Evolutionary conservation across 2,113 vertebrate genomes (phyloP), one percentile per base, ranked within the genome.

Genomic region (Monarcha castaneiventris): DNA sequence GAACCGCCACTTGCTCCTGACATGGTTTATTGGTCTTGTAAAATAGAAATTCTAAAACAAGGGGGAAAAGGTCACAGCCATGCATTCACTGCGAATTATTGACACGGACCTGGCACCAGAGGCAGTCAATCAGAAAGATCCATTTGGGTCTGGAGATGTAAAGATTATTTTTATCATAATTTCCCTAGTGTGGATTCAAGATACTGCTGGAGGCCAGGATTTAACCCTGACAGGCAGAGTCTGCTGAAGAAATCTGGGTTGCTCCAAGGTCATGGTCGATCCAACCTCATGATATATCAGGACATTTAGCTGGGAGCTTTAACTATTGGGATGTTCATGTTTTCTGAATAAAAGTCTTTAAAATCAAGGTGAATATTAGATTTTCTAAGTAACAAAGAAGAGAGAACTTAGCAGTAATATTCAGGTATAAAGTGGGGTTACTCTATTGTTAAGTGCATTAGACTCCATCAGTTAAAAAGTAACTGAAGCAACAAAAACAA

Each of bases 91-190:
- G 80, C 33, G 5, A 94, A 76, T 96, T 97, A 96, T 82, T 91
- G 91, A 97, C 86, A 91, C 0, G 0, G 79, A 44, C 67, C 68
- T 90, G 88, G 77, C 77, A 64, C 81, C 62, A 89, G 56, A 92
- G 64, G 63, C 83, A 96, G 80, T 93, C 89, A 84, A 87, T 94
- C 95, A 91, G 89, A 94, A 94, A 96, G 89, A 90, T 94, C 89
- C 62, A 76, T 94, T 95, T 79, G 43, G 82, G 74, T 56, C 83
- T 87, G 27, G n/a, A 95, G 88, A 87, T 90, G 37, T 92, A 95
- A 94, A 89, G 91, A 94, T 95, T 95, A 90, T 93, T 93, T 97
- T 96, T 92, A 94, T 89, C 91, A 87, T 91, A 81, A 95, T 95
- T 97, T 95, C 68, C 62, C 48, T 41, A n/a, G 58, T 52, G 48